Percentiles rank a stretch among this genome's conserved stretches.
These are phyloP conservation scores for Caenorhabditis sinica DNA, from an alignment of 2,888 invertebrate species.

Conservation along the genomic window DNA sequence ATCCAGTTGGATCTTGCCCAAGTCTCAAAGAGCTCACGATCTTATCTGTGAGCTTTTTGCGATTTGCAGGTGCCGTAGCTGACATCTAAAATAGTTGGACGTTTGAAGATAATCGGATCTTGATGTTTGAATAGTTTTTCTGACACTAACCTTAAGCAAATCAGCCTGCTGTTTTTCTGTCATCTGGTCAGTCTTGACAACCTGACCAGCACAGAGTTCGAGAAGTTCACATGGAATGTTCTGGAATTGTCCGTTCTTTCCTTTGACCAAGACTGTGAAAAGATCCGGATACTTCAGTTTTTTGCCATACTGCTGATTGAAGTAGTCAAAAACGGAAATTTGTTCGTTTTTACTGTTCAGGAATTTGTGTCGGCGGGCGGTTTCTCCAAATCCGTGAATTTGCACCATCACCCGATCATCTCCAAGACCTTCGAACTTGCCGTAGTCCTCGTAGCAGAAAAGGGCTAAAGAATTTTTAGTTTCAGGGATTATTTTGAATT, in stretches of 20 bases:
- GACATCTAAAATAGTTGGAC: conserved; percentile 21
- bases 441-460: conserved; percentile 11
- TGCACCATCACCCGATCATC: not conserved
- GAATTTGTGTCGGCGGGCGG: conserved; percentile 12
- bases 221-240: conserved; percentile 35
- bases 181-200: conserved; percentile 40
- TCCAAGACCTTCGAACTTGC: not conserved
- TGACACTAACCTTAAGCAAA: conserved; percentile 16
- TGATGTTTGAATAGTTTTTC: not conserved
- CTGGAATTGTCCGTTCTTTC: not conserved
- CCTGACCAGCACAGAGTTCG: conserved; percentile 1
- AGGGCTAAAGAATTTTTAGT: not conserved
- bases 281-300: conserved; percentile 3
- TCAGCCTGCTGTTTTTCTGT: conserved; percentile 13
- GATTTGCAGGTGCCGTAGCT: not conserved
- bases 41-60: conserved; percentile 9
- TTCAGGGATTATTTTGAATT: not conserved
- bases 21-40: conserved; percentile 4
- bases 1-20: not conserved
- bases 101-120: too few species aligned
- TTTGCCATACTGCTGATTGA: not conserved
- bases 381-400: conserved; percentile 19
- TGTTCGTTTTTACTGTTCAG: not conserved
- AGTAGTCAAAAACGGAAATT: conserved; percentile 11
- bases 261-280: conserved; percentile 23